Conservation (phyloP, 2,888 invertebrate genomes). For the Neria commutata region DNA sequence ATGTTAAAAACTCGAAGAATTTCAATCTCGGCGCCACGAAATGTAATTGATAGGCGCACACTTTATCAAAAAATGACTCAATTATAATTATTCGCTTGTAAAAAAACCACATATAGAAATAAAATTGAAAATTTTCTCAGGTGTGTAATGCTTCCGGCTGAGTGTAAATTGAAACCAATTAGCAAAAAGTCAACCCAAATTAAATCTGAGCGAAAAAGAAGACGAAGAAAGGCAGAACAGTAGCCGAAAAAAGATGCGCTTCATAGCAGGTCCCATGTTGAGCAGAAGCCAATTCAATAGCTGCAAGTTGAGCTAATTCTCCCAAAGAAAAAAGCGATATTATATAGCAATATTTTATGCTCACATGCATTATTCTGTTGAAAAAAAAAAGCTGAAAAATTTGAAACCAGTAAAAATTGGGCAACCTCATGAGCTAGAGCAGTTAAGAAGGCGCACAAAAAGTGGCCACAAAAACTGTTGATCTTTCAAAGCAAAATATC, state of each 20-base stretch:
- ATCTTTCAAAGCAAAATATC: constrained; percentile 45
- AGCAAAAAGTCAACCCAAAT: constrained; percentile 7
- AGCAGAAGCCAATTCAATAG: constrained; percentile 53
- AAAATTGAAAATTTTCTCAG: constrained; percentile 5
- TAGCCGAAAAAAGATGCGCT: constrained; percentile 9
- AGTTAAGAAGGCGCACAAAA: neutral
- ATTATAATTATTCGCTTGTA: constrained; percentile 11
- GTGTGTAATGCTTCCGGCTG: constrained; percentile 26
- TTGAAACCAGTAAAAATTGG: constrained; percentile 7
- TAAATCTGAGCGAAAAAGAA: constrained; percentile 4
- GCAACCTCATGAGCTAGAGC: constrained; percentile 1
- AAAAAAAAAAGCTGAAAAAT: constrained; percentile 11
- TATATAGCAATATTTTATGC: constrained; percentile 23
- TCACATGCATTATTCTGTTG: too few species aligned
- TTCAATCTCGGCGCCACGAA: constrained; percentile 17
- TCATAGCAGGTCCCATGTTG: constrained; percentile 3
- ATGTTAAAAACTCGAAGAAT: neutral
- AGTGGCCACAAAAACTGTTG: constrained; percentile 35
- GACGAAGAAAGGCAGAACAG: neutral
- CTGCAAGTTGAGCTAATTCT: constrained; percentile 34
- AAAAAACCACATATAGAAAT: neutral
- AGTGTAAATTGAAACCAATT: constrained; percentile 22
- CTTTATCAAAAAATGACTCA: constrained; percentile 21
- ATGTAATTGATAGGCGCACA: neutral
- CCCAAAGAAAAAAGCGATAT: constrained; percentile 18